Evolutionary conservation across 1,140 invertebrate species (phyloP).

Genomic region (Eurosta solidaginis): DNA sequence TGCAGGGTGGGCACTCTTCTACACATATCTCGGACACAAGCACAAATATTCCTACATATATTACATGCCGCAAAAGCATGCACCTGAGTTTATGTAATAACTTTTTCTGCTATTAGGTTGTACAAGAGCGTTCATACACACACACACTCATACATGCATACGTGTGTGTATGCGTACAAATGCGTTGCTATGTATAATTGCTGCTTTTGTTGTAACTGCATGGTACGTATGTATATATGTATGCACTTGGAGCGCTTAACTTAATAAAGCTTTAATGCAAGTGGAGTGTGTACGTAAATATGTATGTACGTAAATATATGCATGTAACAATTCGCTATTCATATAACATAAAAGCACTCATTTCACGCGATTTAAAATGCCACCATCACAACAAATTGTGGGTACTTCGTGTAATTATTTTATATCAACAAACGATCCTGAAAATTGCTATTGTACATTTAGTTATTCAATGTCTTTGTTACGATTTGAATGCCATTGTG

Average conservation of each 20-base stretch:
- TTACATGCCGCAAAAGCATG: background rate
- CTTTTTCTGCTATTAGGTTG: background rate
- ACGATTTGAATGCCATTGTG: background rate
- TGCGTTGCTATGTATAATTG: background rate
- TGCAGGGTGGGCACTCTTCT: background rate
- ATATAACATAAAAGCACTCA: too few species aligned
- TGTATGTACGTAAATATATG: too few species aligned
- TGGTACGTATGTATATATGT: background rate
- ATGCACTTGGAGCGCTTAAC: background rate
- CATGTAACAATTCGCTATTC: too few species aligned
- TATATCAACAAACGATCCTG: background rate
- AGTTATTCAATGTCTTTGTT: background rate
- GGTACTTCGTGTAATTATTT: constrained; percentile 3
- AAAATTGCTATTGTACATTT: background rate
- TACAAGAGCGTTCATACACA: background rate
- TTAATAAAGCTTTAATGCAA: too few species aligned
- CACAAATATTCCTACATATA: too few species aligned
- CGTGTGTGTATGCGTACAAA: background rate
- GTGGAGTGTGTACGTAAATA: too few species aligned
- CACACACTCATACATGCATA: background rate
- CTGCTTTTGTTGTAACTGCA: background rate
- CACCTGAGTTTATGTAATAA: background rate
- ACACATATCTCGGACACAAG: too few species aligned
- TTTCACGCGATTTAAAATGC: too few species aligned
- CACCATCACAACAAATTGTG: background rate